phyloP scores from a whole-genome alignment of 2,797 vertebrate species.

The Acrossocheilus fasciatus region DNA sequence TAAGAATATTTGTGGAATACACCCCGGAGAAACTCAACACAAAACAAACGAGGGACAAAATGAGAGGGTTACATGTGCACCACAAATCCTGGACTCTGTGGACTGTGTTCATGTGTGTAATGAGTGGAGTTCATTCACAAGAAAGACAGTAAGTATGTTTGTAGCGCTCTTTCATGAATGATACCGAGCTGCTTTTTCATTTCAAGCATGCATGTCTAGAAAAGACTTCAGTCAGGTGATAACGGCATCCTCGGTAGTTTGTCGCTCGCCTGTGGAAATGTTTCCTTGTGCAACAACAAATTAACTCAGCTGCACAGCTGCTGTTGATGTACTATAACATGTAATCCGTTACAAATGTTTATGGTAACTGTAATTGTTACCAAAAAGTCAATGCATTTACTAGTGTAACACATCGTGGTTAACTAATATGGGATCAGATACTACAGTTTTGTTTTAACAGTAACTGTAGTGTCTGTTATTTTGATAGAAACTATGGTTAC shows the following conservation, averaged over 20 bases:
- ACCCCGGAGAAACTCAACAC: constrained; percentile 22
- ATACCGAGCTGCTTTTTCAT: constrained; percentile 34
- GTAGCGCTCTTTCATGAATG: constrained; percentile 49
- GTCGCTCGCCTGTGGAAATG: background rate
- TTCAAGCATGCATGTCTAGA: background rate
- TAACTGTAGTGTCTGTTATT: background rate
- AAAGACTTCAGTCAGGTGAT: constrained; percentile 18
- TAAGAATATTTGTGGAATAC: background rate
- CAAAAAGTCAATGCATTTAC: background rate
- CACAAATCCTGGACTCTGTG: constrained; percentile 73
- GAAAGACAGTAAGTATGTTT: constrained; percentile 78
- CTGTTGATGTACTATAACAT: constrained; percentile 4
- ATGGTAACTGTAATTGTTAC: background rate
- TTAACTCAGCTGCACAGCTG: background rate
- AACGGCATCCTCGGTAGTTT: background rate
- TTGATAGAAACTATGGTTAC: background rate
- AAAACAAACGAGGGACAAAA: constrained; percentile 54
- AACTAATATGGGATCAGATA: background rate
- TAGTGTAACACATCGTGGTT: background rate
- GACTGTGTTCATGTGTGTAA: constrained; percentile 74
- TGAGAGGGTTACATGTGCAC: constrained; percentile 70
- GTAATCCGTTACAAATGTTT: background rate
- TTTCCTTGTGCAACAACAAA: constrained; percentile 10
- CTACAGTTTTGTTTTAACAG: background rate
- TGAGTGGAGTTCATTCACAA: constrained; percentile 71